Conservation (phyloP, 2,113 vertebrate genomes). For the Sylvilagus bachmani region DNA sequence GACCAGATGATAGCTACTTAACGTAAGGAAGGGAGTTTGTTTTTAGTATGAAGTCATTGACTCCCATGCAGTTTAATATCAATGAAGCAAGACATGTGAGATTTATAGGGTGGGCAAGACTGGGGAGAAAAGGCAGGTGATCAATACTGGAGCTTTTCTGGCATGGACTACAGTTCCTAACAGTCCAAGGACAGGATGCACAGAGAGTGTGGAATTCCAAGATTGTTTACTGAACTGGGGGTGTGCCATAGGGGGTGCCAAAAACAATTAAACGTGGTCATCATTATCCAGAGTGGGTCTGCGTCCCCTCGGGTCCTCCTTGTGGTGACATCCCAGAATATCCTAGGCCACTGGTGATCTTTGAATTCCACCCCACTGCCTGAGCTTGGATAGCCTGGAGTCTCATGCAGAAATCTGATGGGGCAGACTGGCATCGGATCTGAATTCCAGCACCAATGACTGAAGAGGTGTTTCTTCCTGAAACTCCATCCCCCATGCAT, state of each 20-base stretch:
- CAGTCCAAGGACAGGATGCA: not conserved
- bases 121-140: not conserved
- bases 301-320: not conserved
- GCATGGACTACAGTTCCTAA: not conserved
- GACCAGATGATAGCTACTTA: not conserved
- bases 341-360: not conserved
- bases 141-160: not conserved
- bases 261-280: not conserved
- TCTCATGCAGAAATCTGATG: not conserved
- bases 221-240: not conserved
- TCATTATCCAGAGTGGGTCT: not conserved
- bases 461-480: not conserved
- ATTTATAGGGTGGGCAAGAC: not conserved
- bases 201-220: not conserved
- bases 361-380: not conserved
- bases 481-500: not conserved
- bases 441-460: conserved; percentile 55
- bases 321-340: not conserved
- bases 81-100: not conserved
- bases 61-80: not conserved
- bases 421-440: not conserved
- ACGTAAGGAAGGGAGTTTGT: not conserved
- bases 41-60: not conserved
- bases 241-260: not conserved
- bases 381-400: not conserved